These are phyloP conservation scores for Aethes cnicana DNA, from an alignment of 2,888 invertebrate genomes.

Conservation along the genomic window DNA sequence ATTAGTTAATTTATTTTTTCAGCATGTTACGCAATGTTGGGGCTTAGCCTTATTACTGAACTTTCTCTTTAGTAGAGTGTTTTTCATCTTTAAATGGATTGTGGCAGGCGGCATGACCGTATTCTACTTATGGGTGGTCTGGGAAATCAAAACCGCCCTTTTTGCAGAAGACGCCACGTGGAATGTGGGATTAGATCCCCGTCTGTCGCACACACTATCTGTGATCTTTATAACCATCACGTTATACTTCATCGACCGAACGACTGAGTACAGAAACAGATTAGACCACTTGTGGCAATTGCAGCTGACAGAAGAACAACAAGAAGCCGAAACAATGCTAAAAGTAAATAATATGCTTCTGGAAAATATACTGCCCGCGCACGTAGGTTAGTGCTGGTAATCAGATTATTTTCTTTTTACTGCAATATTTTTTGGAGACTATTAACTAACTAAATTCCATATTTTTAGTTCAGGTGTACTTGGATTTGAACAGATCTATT, in stretches of 20 bases:
- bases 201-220: constrained; percentile 88
- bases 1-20: constrained; percentile 50
- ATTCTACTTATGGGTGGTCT: constrained; percentile 87
- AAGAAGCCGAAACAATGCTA: constrained; percentile 92
- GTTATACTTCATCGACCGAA: constrained; percentile 92
- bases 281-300: constrained; percentile 88
- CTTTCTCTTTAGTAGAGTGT: constrained; percentile 92
- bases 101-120: constrained; percentile 85
- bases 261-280: constrained; percentile 93
- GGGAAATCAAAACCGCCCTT: constrained; percentile 81
- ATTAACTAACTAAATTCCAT: constrained; percentile 18
- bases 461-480: constrained; percentile 87
- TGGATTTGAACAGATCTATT: constrained; percentile 86
- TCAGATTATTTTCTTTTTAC: not conserved
- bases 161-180: constrained; percentile 85
- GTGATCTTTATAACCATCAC: constrained; percentile 88
- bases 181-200: constrained; percentile 86
- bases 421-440: not conserved
- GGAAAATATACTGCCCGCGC: constrained; percentile 95
- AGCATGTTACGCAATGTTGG: constrained; percentile 90
- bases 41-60: constrained; percentile 85
- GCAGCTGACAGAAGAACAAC: constrained; percentile 90
- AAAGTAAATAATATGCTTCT: constrained; percentile 94
- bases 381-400: constrained; percentile 92
- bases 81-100: constrained; percentile 90